Evolutionary conservation across 1,140 invertebrate species (phyloP).

Genomic region (Papilio polyxenes): DNA sequence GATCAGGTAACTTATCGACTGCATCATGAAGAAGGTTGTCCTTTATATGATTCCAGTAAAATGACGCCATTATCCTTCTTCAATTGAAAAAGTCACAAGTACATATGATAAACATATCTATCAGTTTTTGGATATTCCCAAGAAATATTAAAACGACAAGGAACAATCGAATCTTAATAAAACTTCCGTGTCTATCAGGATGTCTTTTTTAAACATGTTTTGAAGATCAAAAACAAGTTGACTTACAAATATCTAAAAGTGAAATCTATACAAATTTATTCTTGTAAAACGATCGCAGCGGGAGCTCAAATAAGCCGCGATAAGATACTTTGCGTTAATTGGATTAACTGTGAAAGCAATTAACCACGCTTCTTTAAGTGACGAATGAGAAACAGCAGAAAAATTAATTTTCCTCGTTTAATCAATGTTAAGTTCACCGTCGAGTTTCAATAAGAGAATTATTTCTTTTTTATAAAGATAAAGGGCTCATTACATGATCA

Average conservation of each 20-base stretch:
- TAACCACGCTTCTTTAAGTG: conserved; percentile 22
- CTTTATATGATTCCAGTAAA: no score
- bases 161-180: not conserved
- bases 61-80: no score
- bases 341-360: conserved; percentile 35
- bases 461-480: not conserved
- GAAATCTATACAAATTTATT: conserved; percentile 1
- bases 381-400: not conserved
- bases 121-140: not conserved
- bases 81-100: no score
- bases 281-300: not conserved
- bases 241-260: not conserved
- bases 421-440: conserved; percentile 13
- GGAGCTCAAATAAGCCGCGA: conserved; percentile 16
- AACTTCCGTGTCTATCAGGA: not conserved
- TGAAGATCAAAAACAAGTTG: not conserved
- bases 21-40: not conserved
- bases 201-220: not conserved
- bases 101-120: no score
- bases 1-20: not conserved
- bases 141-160: not conserved
- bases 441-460: not conserved
- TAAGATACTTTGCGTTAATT: conserved; percentile 24
- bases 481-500: not conserved
- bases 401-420: conserved; percentile 22